Percentiles rank a stretch among this genome's conserved stretches.
These are phyloP conservation scores for Adoxophyes honmai DNA, from an alignment of 1,140 invertebrate species.

Conservation along the genomic window DNA sequence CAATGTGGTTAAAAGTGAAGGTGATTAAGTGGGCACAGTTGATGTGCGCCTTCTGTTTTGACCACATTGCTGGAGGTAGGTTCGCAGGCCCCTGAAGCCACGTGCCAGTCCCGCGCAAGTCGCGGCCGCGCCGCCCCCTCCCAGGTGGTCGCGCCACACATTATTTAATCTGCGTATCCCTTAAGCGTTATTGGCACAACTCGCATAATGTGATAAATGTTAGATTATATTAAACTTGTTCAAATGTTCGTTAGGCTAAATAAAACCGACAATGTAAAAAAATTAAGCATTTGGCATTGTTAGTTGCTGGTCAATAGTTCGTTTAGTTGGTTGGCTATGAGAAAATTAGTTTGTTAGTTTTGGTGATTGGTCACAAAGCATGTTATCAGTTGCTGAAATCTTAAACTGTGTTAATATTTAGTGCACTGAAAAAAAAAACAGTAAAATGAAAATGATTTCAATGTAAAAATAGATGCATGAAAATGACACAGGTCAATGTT, in stretches of 20 bases:
- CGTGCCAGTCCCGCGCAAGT: slow-evolving; percentile 21
- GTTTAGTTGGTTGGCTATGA: neutral
- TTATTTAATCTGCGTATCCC: neutral
- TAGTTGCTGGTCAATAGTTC: too few species aligned
- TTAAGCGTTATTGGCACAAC: slow-evolving; percentile 4
- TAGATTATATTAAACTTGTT: too few species aligned
- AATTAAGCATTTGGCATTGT: too few species aligned
- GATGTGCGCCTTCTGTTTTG: slow-evolving; percentile 17
- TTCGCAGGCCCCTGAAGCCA: slow-evolving; percentile 60
- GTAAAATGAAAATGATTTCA: neutral
- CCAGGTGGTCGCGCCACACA: slow-evolving; percentile 1
- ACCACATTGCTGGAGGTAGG: slow-evolving; percentile 39
- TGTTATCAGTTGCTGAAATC: neutral
- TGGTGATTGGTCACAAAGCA: slow-evolving; percentile 9
- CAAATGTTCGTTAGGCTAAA: too few species aligned
- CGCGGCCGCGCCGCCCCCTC: neutral
- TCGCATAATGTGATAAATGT: too few species aligned
- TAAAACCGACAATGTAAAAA: too few species aligned
- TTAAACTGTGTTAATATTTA: neutral
- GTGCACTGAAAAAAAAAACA: slow-evolving; percentile 9
- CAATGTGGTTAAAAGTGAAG: too few species aligned
- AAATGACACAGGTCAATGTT: neutral
- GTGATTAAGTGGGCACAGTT: too few species aligned
- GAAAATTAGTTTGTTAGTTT: neutral
- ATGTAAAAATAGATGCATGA: neutral